These are phyloP conservation scores for Psammodynastes pulverulentus DNA, from an alignment of 2,113 vertebrate genomes.

Conservation along the genomic window DNA sequence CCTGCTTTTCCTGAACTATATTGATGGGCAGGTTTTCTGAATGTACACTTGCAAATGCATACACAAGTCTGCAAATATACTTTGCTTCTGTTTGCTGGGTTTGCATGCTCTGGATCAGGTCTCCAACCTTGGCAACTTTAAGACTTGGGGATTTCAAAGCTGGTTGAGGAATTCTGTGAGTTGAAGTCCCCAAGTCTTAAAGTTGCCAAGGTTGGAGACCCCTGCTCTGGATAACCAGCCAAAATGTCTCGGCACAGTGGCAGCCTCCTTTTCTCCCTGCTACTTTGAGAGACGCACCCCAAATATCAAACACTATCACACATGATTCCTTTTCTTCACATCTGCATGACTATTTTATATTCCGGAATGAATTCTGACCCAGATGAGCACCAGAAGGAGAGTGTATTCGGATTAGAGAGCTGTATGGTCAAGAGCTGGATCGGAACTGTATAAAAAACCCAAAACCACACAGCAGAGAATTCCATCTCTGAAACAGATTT, in stretches of 20 bases:
- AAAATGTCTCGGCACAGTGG: neutral
- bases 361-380: neutral
- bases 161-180: no score
- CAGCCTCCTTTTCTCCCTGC: neutral
- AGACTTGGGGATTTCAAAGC: no score
- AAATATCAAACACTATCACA: neutral
- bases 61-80: neutral
- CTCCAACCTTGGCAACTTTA: no score
- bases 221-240: neutral
- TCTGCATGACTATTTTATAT: neutral
- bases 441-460: neutral
- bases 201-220: no score
- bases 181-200: no score
- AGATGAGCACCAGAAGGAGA: neutral
- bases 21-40: neutral
- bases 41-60: neutral
- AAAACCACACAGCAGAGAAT: neutral
- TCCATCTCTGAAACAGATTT: neutral
- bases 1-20: neutral
- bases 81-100: neutral
- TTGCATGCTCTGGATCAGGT: neutral
- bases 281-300: neutral
- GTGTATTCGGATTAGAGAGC: neutral
- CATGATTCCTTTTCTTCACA: neutral
- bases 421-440: neutral